These are phyloP conservation scores for Hanleya hanleyi DNA, from an alignment of 2,888 invertebrate species.

Conservation along the genomic window DNA sequence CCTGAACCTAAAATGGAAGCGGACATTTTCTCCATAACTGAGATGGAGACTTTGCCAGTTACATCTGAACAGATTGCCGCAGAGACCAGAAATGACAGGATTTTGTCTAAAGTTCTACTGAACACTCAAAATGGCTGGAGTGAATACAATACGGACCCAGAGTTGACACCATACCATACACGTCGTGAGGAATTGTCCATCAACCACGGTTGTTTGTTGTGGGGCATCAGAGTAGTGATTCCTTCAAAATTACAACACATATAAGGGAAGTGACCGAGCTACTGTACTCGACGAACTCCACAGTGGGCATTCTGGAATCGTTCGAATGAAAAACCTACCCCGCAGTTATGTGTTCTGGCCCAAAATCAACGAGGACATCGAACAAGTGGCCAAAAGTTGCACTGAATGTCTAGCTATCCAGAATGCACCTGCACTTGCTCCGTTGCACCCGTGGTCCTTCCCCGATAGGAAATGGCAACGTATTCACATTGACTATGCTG, in stretches of 20 bases:
- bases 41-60: slow-evolving; percentile 30
- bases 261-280: too few relatives aligned
- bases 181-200: slow-evolving; percentile 26
- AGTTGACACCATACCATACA: slow-evolving; percentile 22
- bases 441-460: slow-evolving; percentile 50
- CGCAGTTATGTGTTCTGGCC: slow-evolving; percentile 48
- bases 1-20: slow-evolving; percentile 10
- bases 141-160: background rate
- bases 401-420: slow-evolving; percentile 35
- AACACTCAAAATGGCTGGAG: slow-evolving; percentile 3
- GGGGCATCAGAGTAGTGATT: slow-evolving; percentile 39
- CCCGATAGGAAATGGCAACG: slow-evolving; percentile 50
- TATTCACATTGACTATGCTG: slow-evolving; percentile 54
- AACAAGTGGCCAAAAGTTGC: slow-evolving; percentile 20
- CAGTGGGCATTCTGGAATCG: slow-evolving; percentile 38
- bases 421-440: slow-evolving; percentile 39
- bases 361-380: slow-evolving; percentile 18
- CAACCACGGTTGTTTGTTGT: slow-evolving; percentile 26
- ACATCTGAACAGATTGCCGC: slow-evolving; percentile 21
- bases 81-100: slow-evolving; percentile 28
- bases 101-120: slow-evolving; percentile 13
- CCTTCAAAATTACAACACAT: slow-evolving; percentile 28
- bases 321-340: slow-evolving; percentile 40
- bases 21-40: slow-evolving; percentile 21
- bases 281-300: slow-evolving; percentile 33